Evolutionary conservation across 2,888 invertebrate species (phyloP), one percentile per base, ranked within the genome.

Genomic region (Conus canariensis): DNA sequence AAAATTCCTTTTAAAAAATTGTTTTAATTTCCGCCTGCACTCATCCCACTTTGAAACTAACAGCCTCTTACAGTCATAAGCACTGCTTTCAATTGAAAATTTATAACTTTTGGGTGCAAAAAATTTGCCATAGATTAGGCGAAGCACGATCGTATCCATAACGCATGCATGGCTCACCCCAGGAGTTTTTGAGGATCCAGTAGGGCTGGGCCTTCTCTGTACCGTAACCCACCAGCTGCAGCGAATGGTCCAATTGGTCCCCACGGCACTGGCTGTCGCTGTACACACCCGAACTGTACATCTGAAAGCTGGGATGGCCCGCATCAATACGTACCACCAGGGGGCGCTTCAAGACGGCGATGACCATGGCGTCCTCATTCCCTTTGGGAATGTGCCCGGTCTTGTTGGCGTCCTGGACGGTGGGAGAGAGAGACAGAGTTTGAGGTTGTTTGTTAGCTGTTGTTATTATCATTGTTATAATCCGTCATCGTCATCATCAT

Each of bases 321-420:
- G 94, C 94, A 90, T 94, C 94, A 19, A 94, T 90, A 1, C 64
- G 45, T 0, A 92, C 94, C 82, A 93, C 80, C 8, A 94, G 93
- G 0, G 94, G 94, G 8, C 70, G 86, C 10, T 85, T 87, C 12
- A 92, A 88, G 12, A 94, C 93, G 10, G 92, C 92, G 9, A 83
- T 67, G 59, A 91, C 90, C 82, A 94, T 85, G 14, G 87, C 90
- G 19, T 89, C 88, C 83, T 94, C 94, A 58, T 91, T 90, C 4
- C 93, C 93, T 2, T 30, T 77, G 19, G 91, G 88, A 9, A 93
- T 92, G 14, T 30, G 60, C 30, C 88, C 90, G 1, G 93, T 92
- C 5, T 92, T 93, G 6, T 89, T 82, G 22, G 93, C 91, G 93
- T 93, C 58, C 45, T 59, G 19, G 5, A 19, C 56, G 58, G 45